phyloP scores from a whole-genome alignment of 2,888 invertebrate genomes.

The Glaucopsyche alexis region DNA sequence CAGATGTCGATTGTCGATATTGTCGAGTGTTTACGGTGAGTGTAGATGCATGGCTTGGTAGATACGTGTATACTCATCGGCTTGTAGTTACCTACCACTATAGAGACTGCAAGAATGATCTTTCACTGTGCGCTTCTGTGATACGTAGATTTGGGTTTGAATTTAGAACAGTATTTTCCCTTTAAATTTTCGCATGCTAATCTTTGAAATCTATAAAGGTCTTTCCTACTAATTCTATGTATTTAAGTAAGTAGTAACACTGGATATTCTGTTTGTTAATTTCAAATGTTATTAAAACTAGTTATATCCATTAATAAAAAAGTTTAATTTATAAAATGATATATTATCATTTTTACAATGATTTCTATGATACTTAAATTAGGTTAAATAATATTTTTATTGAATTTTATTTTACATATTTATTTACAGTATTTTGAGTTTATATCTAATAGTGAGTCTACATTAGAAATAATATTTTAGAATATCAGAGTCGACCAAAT shows the following conservation, averaged over 20 bases:
- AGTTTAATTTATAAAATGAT: too few species aligned
- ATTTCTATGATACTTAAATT: too few species aligned
- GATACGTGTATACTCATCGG: conserved; percentile 38
- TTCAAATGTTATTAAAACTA: background rate
- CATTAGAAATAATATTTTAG: too few species aligned
- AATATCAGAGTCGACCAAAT: too few species aligned
- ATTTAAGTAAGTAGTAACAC: conserved; percentile 17
- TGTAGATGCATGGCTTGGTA: conserved; percentile 66
- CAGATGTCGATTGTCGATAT: conserved; percentile 76
- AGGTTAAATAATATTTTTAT: too few species aligned
- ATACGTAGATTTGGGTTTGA: background rate
- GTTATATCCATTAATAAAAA: too few species aligned
- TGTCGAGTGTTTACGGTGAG: conserved; percentile 70
- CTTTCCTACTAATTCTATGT: background rate
- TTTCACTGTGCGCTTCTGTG: conserved; percentile 4
- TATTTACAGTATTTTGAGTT: too few species aligned
- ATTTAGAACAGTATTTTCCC: conserved; percentile 6
- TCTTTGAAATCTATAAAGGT: background rate
- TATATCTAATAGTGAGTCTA: too few species aligned
- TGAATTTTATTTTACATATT: too few species aligned
- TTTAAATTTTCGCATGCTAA: conserved; percentile 19
- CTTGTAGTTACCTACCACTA: conserved; percentile 32
- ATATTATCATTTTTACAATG: too few species aligned
- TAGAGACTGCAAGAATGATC: conserved; percentile 4
- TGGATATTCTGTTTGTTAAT: background rate